These are phyloP conservation scores for Ernsta delagoae DNA, from an alignment of 2,888 invertebrate genomes.

Conservation along the genomic window DNA sequence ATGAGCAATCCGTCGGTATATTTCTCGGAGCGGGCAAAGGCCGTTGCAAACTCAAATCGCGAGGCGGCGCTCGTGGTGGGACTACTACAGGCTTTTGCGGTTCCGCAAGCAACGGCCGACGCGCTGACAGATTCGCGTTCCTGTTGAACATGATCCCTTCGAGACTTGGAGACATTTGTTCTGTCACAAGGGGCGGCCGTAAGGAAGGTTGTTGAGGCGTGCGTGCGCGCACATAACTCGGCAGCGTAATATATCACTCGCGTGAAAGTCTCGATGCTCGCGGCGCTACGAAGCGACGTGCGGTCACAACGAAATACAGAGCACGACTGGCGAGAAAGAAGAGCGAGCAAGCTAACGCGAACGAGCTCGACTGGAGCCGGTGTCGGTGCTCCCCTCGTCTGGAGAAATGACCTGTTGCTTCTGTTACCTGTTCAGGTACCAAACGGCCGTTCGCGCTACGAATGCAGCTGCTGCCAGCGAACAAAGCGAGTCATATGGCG, in stretches of 20 bases:
- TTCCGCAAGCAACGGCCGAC: conserved; percentile 79
- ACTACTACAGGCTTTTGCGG: conserved; percentile 76
- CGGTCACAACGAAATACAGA: conserved; percentile 50
- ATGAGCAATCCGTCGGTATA: conserved; percentile 59
- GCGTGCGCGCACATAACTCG: conserved; percentile 79
- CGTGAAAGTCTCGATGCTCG: conserved; percentile 57
- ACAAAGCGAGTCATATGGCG: conserved; percentile 73
- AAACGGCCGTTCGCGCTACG: conserved; percentile 68
- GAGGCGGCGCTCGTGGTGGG: conserved; percentile 76
- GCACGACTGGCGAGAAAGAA: conserved; percentile 58
- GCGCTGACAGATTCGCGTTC: conserved; percentile 75
- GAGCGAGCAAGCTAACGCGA: conserved; percentile 24
- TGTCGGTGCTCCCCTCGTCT: conserved; percentile 66
- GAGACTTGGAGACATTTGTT: conserved; percentile 81
- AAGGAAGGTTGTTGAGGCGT: conserved; percentile 61
- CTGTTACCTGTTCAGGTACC: conserved; percentile 80
- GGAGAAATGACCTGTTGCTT: conserved; percentile 83
- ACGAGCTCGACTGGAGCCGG: conserved; percentile 44
- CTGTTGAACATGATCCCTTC: conserved; percentile 83
- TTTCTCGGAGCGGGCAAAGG: conserved; percentile 68
- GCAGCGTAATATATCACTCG: conserved; percentile 53
- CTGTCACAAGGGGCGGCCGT: conserved; percentile 68
- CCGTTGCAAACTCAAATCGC: conserved; percentile 69
- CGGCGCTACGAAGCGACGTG: conserved; percentile 52
- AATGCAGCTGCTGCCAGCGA: conserved; percentile 71